Evolutionary conservation across 2,888 invertebrate genomes (phyloP), one percentile per base, ranked within the genome.

Genomic region (Arctia plantaginis): DNA sequence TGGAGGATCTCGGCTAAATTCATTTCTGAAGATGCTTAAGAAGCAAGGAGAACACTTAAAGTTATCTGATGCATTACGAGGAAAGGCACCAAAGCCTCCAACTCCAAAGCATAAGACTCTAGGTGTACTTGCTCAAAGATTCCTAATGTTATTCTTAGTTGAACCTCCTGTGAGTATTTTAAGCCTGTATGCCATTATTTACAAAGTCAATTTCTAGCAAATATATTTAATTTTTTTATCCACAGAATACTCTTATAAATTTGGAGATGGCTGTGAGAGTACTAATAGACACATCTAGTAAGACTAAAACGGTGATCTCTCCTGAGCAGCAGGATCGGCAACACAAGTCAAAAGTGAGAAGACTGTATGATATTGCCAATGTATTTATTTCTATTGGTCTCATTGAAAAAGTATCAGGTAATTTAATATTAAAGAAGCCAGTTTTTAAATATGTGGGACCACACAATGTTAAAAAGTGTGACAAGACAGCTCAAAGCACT

Each of bases 341-440:
- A 84, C 96, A 96, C 91, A 96, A 97, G 94, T 97, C 97, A 47
- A 97, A 97, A 95, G 97, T 97, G 78, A 96, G 98, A 77, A 96
- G 98, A 81, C 95, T 98, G 47, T 98, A 98, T 91, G 98, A 98
- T 90, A 97, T 98, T 85, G 97, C 98, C 76, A 98, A 98, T 92
- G 97, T 98, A 81, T 96, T 98, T 85, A 97, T 97, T 81, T 97
- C 97, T 77, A 96, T 98, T 89, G 97, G 97, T 84, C 96, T 98
- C 82, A 97, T 98, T 87, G 96, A 96, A 88, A 97, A 97, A 91
- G 97, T 97, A 77, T 96, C 96, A 76, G 96, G 96, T 83, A 95
- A 96, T 82, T 96, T 93, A 92, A 96, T 92, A 90, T 94, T 97
- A 85, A 96, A 97, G 85, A 97, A 97, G 88, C 97, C 97, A 79